Conservation (phyloP, 1,140 invertebrate species). For the Theocolax elegans region DNA sequence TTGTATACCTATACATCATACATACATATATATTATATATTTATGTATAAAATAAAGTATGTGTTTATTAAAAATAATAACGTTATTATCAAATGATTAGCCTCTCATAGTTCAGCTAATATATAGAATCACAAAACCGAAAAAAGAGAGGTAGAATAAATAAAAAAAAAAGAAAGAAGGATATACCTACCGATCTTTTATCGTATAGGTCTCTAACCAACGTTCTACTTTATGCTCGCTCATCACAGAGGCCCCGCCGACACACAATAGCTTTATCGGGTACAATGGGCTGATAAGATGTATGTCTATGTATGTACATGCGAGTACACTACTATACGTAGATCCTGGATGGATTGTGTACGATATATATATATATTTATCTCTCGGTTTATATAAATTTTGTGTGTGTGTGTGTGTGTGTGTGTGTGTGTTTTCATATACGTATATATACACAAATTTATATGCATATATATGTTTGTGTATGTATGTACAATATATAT, state of each 20-base stretch:
- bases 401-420: neutral
- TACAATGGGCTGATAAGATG: constrained; percentile 11
- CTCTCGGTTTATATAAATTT: no score
- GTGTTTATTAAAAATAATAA: no score
- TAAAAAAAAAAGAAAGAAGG: neutral
- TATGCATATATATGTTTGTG: neutral
- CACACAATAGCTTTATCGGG: constrained; percentile 28
- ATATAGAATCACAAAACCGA: constrained; percentile 1
- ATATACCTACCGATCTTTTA: constrained; percentile 12
- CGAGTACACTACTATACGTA: neutral
- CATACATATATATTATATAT: constrained; percentile 2
- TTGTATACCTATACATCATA: neutral
- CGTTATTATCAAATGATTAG: no score
- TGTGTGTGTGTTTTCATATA: neutral
- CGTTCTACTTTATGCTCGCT: constrained; percentile 27
- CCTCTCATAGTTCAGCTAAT: neutral
- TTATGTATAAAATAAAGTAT: neutral
- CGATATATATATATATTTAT: no score
- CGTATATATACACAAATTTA: neutral
- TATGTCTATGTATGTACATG: neutral
- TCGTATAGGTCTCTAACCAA: neutral
- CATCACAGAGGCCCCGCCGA: constrained; percentile 13
- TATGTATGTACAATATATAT: neutral
- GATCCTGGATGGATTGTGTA: no score
- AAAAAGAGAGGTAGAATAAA: no score